Evolutionary conservation across 2,113 vertebrate genomes (phyloP), one percentile per base, ranked within the genome.

Genomic region (Cisticola juncidis): DNA sequence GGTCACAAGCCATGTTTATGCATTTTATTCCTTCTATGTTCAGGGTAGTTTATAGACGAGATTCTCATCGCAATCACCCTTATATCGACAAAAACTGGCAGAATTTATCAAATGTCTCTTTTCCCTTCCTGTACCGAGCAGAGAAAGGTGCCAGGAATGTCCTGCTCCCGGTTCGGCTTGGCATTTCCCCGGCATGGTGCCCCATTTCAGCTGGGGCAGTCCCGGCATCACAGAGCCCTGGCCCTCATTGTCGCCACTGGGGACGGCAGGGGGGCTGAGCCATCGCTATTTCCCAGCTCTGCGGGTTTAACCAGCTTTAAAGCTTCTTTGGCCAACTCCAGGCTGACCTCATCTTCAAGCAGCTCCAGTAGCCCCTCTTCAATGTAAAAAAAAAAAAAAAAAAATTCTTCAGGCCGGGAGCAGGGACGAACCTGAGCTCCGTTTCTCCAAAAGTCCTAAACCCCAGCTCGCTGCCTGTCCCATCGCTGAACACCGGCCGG

Each of bases 91-190:
- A 51, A 65, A 78, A 21, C 2, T 2, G 13, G 20, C 15, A 45
- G 20, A 48, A 77, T 14, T 51, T 26, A 51, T 19, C 40, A 23
- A 38, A 44, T 2, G 1, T 44, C 29, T 54, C 10, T 8, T 48
- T 51, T 0, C 8, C 24, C 7, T 9, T 21, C 57, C 51, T 31
- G 2, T 6, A 47, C 0, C 35, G n/a, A 61, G 19, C 44, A 28
- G 31, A 15, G 6, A 25, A 83, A 62, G 38, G 16, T 22, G 38
- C 33, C 0, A 9, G 29, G 23, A 20, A 38, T 9, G 53, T 26
- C 45, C 31, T 16, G 31, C 31, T 33, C 14, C 54, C 6, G 5
- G 5, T 29, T 61, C 7, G 23, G 5, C 22, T 33, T n/a, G 62
- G 22, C 35, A 40, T 56, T 47, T 24, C 28, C 38, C 53, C 0